Evolutionary conservation across 1,140 invertebrate species (phyloP).

Genomic region (Cydia fagiglandana): DNA sequence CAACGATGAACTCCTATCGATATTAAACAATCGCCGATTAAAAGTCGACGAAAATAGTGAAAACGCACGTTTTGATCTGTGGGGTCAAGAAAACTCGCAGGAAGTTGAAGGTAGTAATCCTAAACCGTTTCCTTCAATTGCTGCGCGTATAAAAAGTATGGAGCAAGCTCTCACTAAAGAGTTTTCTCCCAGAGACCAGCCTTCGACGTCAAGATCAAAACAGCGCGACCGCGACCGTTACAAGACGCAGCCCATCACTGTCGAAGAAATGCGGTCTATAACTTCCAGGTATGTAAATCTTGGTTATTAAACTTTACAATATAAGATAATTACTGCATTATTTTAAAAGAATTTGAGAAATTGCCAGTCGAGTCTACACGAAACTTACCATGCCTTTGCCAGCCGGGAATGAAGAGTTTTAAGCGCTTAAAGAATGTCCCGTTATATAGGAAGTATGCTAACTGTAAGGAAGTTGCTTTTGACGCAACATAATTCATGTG

Average conservation of each 20-base stretch:
- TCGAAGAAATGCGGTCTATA: slow-evolving; percentile 80
- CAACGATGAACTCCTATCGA: slow-evolving; percentile 73
- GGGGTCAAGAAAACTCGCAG: slow-evolving; percentile 45
- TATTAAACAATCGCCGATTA: slow-evolving; percentile 70
- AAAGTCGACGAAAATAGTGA: slow-evolving; percentile 74
- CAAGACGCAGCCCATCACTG: slow-evolving; percentile 84
- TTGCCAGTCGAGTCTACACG: background rate
- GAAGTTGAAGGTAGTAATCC: slow-evolving; percentile 46
- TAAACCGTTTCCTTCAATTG: slow-evolving; percentile 74
- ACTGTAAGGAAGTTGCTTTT: background rate
- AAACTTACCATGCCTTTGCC: background rate
- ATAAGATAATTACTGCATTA: background rate
- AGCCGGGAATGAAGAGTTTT: background rate
- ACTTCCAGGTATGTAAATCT: slow-evolving; percentile 77
- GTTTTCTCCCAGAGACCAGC: slow-evolving; percentile 54
- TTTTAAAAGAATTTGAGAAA: background rate
- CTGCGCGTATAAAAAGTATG: slow-evolving; percentile 76
- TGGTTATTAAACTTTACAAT: background rate
- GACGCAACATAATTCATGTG: background rate
- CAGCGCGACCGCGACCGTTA: slow-evolving; percentile 80
- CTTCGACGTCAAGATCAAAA: slow-evolving; percentile 67
- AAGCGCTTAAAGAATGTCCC: background rate
- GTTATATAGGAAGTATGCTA: background rate
- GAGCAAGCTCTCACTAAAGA: slow-evolving; percentile 72
- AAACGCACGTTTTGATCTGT: slow-evolving; percentile 53